Percentiles rank a stretch among this genome's conserved stretches.
These are phyloP conservation scores for Synanceia verrucosa DNA, from an alignment of 2,797 vertebrate species.

Conservation along the genomic window DNA sequence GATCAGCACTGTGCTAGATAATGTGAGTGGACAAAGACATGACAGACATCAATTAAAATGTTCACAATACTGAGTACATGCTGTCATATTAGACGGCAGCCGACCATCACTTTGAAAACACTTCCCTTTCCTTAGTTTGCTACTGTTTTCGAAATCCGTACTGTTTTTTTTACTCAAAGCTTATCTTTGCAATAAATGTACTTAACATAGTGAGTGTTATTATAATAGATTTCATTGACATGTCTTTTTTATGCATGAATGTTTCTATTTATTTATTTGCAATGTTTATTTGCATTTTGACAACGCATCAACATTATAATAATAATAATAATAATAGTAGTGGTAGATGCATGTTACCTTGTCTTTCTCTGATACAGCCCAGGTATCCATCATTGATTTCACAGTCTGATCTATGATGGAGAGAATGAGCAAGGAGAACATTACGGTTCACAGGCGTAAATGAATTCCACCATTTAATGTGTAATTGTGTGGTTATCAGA, in stretches of 20 bases:
- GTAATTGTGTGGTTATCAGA: not conserved
- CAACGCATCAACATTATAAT: not conserved
- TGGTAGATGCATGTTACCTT: conserved; percentile 51
- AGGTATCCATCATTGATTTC: conserved; percentile 35
- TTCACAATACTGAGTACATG: not conserved
- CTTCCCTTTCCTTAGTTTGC: not conserved
- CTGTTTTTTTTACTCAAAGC: not conserved
- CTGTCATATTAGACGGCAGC: not conserved
- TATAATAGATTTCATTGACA: not conserved
- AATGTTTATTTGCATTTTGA: not conserved
- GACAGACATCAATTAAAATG: not conserved
- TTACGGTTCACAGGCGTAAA: not conserved
- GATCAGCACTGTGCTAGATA: conserved; percentile 16
- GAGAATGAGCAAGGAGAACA: conserved; percentile 12
- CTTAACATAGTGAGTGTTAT: not conserved
- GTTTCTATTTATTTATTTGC: not conserved
- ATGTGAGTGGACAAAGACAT: conserved; percentile 10
- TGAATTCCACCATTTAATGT: not conserved
- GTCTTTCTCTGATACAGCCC: conserved; percentile 72
- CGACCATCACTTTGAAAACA: not conserved
- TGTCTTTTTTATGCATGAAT: not conserved
- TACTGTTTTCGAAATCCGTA: not conserved
- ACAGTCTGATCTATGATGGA: conserved; percentile 37
- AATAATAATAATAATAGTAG: not conserved
- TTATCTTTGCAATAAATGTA: not conserved